Conservation (phyloP, 2,888 invertebrate genomes). For the Lampropteryx suffumata region DNA sequence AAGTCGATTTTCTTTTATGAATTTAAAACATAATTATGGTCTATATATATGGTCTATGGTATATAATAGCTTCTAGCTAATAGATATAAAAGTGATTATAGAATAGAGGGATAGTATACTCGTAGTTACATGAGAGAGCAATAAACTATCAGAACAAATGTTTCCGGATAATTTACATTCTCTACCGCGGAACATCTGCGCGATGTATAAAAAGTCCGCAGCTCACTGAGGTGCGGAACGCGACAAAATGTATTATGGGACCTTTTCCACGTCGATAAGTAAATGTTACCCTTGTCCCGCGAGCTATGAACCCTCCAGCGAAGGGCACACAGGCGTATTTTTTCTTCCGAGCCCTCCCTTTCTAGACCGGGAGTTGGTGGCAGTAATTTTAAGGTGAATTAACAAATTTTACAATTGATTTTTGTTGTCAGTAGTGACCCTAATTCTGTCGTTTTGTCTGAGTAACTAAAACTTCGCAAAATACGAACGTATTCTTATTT, state of each 20-base stretch:
- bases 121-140: background rate
- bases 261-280: slow-evolving; percentile 77
- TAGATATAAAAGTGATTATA: too few relatives aligned
- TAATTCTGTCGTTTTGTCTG: too few relatives aligned
- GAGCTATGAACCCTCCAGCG: slow-evolving; percentile 65
- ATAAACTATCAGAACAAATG: slow-evolving; percentile 7
- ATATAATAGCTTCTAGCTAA: too few relatives aligned
- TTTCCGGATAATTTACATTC: slow-evolving; percentile 52
- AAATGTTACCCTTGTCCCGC: slow-evolving; percentile 72
- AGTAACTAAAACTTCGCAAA: too few relatives aligned
- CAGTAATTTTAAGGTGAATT: too few relatives aligned
- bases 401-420: too few relatives aligned
- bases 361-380: slow-evolving; percentile 42
- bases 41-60: too few relatives aligned
- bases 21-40: too few relatives aligned
- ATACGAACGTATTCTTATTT: too few relatives aligned
- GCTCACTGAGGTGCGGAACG: slow-evolving; percentile 52
- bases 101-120: too few relatives aligned
- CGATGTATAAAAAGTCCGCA: slow-evolving; percentile 57
- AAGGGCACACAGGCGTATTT: slow-evolving; percentile 59
- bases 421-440: too few relatives aligned
- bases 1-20: too few relatives aligned
- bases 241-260: slow-evolving; percentile 66
- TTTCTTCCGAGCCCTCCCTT: slow-evolving; percentile 41
- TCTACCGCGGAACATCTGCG: slow-evolving; percentile 44